Conservation (phyloP, 2,888 invertebrate genomes). For the Chalcosyrphus nemorum region DNA sequence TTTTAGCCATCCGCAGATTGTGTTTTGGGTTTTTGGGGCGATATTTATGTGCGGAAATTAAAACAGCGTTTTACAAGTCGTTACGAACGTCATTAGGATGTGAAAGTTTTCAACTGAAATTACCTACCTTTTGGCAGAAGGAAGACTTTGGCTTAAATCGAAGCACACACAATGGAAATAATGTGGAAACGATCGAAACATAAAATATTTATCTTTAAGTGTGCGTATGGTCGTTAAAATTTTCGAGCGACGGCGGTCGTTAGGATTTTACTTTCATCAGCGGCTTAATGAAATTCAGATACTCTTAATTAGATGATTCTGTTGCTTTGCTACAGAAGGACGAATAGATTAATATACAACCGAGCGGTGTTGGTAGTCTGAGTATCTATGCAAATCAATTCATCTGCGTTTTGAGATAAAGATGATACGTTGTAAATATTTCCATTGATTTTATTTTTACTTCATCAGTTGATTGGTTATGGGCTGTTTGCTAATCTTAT, state of each 20-base stretch:
- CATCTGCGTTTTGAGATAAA: too few relatives aligned
- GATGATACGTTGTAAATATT: too few relatives aligned
- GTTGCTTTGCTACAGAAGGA: too few relatives aligned
- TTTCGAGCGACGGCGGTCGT: neutral
- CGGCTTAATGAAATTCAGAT: too few relatives aligned
- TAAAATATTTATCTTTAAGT: neutral
- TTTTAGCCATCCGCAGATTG: neutral
- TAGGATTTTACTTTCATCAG: neutral
- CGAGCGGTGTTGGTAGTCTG: too few relatives aligned
- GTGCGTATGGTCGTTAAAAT: neutral
- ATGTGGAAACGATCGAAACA: neutral
- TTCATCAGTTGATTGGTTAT: too few relatives aligned
- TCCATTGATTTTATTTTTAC: too few relatives aligned
- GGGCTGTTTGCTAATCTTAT: too few relatives aligned
- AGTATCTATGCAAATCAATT: too few relatives aligned
- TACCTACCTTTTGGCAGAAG: neutral
- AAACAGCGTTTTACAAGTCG: neutral
- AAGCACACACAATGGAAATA: neutral
- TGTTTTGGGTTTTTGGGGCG: too few relatives aligned
- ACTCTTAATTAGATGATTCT: neutral
- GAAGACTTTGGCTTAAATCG: neutral
- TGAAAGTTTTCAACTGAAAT: constrained; percentile 1
- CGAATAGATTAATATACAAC: too few relatives aligned
- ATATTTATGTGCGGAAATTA: constrained; percentile 4
- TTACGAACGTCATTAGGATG: neutral